phyloP scores from a whole-genome alignment of 2,888 invertebrate genomes.

The Disparrhopalites patrizii region DNA sequence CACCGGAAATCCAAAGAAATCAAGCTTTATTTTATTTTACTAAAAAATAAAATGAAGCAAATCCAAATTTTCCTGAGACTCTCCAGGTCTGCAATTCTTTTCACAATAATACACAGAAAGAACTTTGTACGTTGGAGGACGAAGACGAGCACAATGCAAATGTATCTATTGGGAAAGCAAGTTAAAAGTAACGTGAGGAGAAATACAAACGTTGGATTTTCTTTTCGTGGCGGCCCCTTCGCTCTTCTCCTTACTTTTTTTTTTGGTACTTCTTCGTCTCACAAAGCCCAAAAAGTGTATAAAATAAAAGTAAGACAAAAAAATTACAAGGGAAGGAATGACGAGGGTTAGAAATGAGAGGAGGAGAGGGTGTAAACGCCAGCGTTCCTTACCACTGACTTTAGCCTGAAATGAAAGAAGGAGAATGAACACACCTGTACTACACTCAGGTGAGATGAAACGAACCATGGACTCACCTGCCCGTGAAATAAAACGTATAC shows the following conservation, averaged over 20 bases:
- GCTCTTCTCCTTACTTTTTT: not conserved
- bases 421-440: slow-evolving; percentile 32
- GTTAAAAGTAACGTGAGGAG: not conserved
- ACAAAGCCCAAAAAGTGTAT: no score
- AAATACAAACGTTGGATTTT: not conserved
- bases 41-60: no score
- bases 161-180: not conserved
- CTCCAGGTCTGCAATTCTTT: no score
- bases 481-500: slow-evolving; percentile 35
- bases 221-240: no score
- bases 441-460: slow-evolving; percentile 32
- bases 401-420: slow-evolving; percentile 47
- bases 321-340: not conserved
- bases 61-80: no score
- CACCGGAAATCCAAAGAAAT: no score
- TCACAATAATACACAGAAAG: no score
- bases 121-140: no score
- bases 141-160: not conserved
- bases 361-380: slow-evolving; percentile 41
- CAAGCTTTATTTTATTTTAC: no score
- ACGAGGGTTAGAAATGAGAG: slow-evolving; percentile 30
- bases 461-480: slow-evolving; percentile 28
- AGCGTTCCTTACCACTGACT: slow-evolving; percentile 48
- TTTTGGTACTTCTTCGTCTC: no score
- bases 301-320: not conserved